Base-by-base conservation (phyloP, 2,113 vertebrate genomes). In the Saguinus imperator region DNA sequence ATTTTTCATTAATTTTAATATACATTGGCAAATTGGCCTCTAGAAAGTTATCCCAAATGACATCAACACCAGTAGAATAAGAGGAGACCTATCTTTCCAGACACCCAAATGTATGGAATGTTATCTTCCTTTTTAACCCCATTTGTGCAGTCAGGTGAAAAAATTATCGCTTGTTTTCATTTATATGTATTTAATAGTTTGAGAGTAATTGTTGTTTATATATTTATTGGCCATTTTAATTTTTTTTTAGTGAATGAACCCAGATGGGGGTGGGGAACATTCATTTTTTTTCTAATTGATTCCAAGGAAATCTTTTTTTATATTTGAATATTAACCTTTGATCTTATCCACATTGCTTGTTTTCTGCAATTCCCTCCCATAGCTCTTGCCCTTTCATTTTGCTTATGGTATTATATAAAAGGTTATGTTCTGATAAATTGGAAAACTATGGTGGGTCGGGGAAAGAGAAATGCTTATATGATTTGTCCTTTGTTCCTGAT, bases 31-130 rank as follows among this genome's bases (percentile, higher is more conserved):
- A 89, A 94, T 43, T 87, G 7, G 9, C n/a, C 13, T 89, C 58
- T 94, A 87, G 35, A 96, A 94, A 84, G 18, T 66, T 95, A n/a
- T 87, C 23, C 35, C 79, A 97, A 89, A 92, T 87, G 40, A 76
- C 32, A 92, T 55, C 64, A 96, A 87, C 10, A 96, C 6, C 40
- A 97, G 25, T 82, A 52, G 12, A 90, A 82, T 94, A 93, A 81
- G 45, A 94, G 57, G 43, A 87, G 20, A 18, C 8, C 21, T 84
- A 81, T 85, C 94, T 94, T 55, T 50, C 68, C 52, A 84, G 73
- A 75, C n/a, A 89, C 18, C 79, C n/a, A 64, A 43, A 61, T 8
- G 72, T 75, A 88, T 90, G 18, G 58, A 92, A 87, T 94, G 83
- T 86, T 92, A 66, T 58, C 37, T 66, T 93, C 40, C 18, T 58